Conservation (phyloP, 2,888 invertebrate genomes). For the Dicycla oo region DNA sequence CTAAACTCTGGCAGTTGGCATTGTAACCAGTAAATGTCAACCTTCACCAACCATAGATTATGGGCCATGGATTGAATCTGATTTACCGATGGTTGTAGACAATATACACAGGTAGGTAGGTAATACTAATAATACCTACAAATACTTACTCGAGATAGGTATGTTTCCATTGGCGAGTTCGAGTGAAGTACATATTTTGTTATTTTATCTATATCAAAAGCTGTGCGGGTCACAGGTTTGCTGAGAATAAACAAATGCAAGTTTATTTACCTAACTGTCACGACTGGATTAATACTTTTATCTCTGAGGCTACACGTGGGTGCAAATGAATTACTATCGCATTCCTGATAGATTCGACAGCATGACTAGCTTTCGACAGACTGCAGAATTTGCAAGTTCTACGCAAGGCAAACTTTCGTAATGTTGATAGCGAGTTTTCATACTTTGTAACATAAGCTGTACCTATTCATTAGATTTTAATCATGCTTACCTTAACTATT, state of each 20-base stretch:
- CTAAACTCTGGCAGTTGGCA: background rate
- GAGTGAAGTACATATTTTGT: background rate
- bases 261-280: conserved; percentile 14
- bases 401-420: conserved; percentile 60
- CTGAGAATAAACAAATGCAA: conserved; percentile 10
- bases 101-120: background rate
- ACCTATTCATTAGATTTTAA: conserved; percentile 32
- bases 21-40: conserved; percentile 35
- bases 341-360: conserved; percentile 66
- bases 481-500: conserved; percentile 11
- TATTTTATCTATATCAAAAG: background rate
- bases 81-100: conserved; percentile 14
- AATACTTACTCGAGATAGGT: background rate
- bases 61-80: conserved; percentile 9
- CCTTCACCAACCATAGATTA: conserved; percentile 18
- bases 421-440: conserved; percentile 53
- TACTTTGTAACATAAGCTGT: conserved; percentile 48
- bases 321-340: conserved; percentile 57
- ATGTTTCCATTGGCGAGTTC: background rate
- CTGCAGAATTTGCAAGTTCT: conserved; percentile 55
- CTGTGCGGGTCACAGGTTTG: conserved; percentile 3
- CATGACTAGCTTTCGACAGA: conserved; percentile 66
- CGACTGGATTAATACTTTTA: conserved; percentile 37
- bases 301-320: conserved; percentile 37
- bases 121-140: background rate